Conservation (phyloP, 2,797 vertebrate genomes). For the Molossus alvarezi region DNA sequence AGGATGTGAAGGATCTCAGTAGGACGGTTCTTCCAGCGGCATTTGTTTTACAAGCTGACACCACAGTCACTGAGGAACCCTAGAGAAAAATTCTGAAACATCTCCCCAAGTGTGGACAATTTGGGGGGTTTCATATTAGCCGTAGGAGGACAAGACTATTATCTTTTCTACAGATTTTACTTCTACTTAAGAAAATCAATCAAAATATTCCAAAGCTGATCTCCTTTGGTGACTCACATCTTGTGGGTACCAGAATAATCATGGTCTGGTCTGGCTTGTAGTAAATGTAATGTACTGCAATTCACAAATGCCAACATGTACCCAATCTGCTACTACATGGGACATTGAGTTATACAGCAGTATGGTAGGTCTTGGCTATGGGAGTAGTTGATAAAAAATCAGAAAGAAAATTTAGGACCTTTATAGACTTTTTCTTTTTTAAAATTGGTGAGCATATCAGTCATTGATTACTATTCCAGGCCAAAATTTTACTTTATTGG, state of each 20-base stretch:
- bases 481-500: background rate
- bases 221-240: background rate
- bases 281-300: background rate
- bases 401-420: background rate
- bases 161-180: constrained; percentile 11
- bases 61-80: background rate
- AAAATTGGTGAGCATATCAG: background rate
- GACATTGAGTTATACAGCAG: background rate
- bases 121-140: background rate
- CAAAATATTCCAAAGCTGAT: background rate
- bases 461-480: background rate
- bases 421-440: background rate
- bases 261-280: background rate
- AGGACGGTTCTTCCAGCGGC: background rate
- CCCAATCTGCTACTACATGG: background rate
- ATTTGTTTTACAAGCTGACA: background rate
- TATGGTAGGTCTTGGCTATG: background rate
- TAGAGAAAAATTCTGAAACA: background rate
- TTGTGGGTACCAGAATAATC: background rate
- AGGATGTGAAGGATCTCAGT: background rate
- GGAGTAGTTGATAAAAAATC: background rate
- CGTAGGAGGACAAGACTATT: background rate
- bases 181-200: constrained; percentile 1
- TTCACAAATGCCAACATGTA: background rate
- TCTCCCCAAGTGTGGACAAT: background rate